phyloP scores from a whole-genome alignment of 2,113 vertebrate genomes.

The Sebastes schlegelii region DNA sequence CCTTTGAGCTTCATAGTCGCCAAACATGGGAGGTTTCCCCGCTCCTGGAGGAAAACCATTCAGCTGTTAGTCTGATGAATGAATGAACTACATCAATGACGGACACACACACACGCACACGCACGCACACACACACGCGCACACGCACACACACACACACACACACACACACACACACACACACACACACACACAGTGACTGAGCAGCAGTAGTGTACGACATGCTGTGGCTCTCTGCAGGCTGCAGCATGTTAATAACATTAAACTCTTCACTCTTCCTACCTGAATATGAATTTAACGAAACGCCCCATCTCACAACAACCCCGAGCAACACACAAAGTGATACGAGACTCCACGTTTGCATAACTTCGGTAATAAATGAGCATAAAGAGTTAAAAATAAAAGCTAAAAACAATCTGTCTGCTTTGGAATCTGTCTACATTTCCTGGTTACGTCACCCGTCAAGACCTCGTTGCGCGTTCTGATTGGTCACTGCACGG shows the following conservation, averaged over 20 bases:
- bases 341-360: conserved; percentile 87
- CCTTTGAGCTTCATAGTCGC: conserved; percentile 98
- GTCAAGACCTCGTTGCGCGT: conserved; percentile 33
- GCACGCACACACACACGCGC: conserved; percentile 14
- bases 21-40: conserved; percentile 93
- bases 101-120: conserved; percentile 8
- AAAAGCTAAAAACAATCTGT: background rate
- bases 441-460: conserved; percentile 75
- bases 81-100: conserved; percentile 14
- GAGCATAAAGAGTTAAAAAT: background rate
- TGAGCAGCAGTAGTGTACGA: no score
- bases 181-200: background rate
- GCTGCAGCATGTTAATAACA: background rate
- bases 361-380: conserved; percentile 80
- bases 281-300: conserved; percentile 97
- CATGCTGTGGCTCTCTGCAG: background rate
- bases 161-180: no score
- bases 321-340: conserved; percentile 86
- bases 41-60: conserved; percentile 84
- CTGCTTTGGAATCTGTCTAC: conserved; percentile 21
- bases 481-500: conserved; percentile 57
- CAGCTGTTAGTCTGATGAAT: conserved; percentile 31
- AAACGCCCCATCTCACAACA: conserved; percentile 92
- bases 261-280: conserved; percentile 25
- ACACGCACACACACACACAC: no score